Conservation (phyloP, 2,888 invertebrate genomes). For the Cyrtodaria siliqua region DNA sequence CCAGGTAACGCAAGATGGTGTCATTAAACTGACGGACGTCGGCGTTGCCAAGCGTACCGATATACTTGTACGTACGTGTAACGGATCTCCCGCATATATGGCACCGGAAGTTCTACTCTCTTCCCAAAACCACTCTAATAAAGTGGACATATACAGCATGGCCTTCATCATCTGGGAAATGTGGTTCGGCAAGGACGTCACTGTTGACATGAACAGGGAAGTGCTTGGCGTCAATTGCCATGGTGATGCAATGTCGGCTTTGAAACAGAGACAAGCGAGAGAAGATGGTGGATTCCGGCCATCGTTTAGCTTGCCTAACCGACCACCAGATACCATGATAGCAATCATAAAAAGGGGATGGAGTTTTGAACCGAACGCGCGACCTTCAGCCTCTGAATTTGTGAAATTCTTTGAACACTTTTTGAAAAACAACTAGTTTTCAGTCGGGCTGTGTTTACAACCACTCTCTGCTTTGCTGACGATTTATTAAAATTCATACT, state of each 20-base stretch:
- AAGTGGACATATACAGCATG: conserved; percentile 73
- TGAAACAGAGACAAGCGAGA: conserved; percentile 41
- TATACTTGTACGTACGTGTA: conserved; percentile 68
- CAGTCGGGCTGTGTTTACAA: too few relatives aligned
- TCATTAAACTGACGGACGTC: conserved; percentile 69
- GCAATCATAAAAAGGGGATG: conserved; percentile 68
- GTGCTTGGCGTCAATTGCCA: conserved; percentile 28
- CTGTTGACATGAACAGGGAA: conserved; percentile 62
- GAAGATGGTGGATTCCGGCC: conserved; percentile 70
- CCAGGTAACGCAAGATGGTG: background rate
- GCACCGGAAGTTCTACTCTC: conserved; percentile 75
- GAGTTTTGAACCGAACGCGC: conserved; percentile 56
- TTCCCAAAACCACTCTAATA: conserved; percentile 63
- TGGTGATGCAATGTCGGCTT: conserved; percentile 47
- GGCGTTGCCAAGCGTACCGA: conserved; percentile 75
- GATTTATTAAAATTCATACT: too few relatives aligned
- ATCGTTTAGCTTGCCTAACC: conserved; percentile 57
- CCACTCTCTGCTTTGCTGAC: too few relatives aligned
- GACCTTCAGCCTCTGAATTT: conserved; percentile 54
- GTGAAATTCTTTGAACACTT: conserved; percentile 31
- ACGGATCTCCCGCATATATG: conserved; percentile 76
- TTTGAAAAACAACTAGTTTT: conserved; percentile 27
- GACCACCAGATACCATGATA: conserved; percentile 68
- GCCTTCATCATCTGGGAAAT: conserved; percentile 77
- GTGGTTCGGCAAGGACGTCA: conserved; percentile 77